Evolutionary conservation across 2,113 vertebrate species (phyloP), one percentile per base, ranked within the genome.

Genomic region (Amphiprion percula): DNA sequence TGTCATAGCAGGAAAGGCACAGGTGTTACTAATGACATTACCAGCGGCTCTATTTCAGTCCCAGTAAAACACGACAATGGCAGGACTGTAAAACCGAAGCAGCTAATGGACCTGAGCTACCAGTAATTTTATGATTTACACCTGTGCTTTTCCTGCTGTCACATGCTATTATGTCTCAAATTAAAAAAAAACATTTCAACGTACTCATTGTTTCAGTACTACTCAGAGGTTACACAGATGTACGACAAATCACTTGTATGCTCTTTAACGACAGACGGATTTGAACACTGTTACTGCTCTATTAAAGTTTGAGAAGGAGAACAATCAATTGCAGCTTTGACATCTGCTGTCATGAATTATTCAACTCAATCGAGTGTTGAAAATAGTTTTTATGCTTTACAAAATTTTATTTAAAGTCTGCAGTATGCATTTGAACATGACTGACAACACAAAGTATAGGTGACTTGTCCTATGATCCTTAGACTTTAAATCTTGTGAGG

Each of bases 401-500:
- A 44, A 28, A 65, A 63, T 49, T 23, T 17, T 56, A 41, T 47
- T 24, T 54, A 0, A 24, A 16, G 8, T 19, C 4, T 61, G 1
- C 8, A 26, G 11, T n/a, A 15, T 23, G 11, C 5, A 23, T 54
- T 41, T 79, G 2, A 26, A 54, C 46, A 54, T 23, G 10, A 19
- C 8, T 5, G 4, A 63, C 21, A n/a, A 17, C 12, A 3, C 59
- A 23, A 54, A 46, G 19, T 17, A 8, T 5, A 14, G 30, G 49
- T 54, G 14, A 68, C 21, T 14, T 55, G 17, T 68, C 10, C 28
- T 21, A 11, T 24, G 19, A 39, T 47, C 54, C 41, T 59, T 24
- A 78, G 69, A 60, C 76, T 68, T 83, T 46, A 76, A 62, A 17
- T 78, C 21, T 58, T 26, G 46, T 33, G 9, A 15, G 61, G 49